phyloP scores from a whole-genome alignment of 2,888 invertebrate genomes.

The Drosophila kambysellisi region DNA sequence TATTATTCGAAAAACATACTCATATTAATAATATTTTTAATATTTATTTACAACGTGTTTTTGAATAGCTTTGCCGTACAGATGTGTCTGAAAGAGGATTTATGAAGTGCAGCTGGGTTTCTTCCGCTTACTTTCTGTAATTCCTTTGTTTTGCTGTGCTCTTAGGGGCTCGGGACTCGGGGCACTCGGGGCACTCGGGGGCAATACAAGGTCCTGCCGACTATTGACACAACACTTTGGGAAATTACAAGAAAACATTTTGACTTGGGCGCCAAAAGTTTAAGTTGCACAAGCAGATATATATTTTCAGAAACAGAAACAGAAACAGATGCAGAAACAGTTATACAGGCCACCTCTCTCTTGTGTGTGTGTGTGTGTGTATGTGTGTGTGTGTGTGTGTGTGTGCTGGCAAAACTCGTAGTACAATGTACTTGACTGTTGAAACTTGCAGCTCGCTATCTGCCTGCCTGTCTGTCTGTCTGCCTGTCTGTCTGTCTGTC shows the following conservation, averaged over 20 bases:
- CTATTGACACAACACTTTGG: conserved; percentile 81
- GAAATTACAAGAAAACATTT: conserved; percentile 79
- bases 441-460: conserved; percentile 13
- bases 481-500: conserved; percentile 3
- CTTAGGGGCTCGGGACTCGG: not conserved
- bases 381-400: not conserved
- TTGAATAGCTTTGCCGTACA: not conserved
- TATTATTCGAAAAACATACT: not conserved
- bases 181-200: conserved; percentile 4
- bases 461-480: too few relatives aligned
- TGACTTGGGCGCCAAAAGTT: conserved; percentile 52
- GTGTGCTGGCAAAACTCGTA: not conserved
- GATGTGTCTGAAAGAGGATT: not conserved
- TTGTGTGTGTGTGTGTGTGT: not conserved
- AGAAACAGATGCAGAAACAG: conserved; percentile 25
- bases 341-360: conserved; percentile 9
- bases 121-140: conserved; percentile 9
- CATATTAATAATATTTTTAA: not conserved
- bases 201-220: conserved; percentile 26
- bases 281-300: conserved; percentile 30
- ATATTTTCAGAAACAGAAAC: conserved; percentile 4
- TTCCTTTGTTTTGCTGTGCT: conserved; percentile 5
- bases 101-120: conserved; percentile 1
- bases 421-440: conserved; percentile 37
- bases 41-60: not conserved